Percentiles rank a stretch among this genome's conserved stretches.
Conservation (phyloP, 2,888 invertebrate species). For the Ophion costatus region DNA sequence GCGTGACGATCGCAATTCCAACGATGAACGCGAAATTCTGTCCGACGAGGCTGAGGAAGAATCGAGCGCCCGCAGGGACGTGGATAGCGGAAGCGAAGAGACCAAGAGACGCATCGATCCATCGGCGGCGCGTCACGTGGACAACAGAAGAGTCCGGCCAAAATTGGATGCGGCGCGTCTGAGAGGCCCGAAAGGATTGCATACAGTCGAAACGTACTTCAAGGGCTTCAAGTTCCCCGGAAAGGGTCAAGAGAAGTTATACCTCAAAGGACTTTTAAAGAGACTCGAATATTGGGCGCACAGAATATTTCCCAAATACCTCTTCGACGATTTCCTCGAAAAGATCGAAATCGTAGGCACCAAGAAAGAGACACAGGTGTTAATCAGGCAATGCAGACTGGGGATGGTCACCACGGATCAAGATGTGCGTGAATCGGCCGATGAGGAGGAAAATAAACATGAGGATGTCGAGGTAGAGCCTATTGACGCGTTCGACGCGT, state of each 20-base stretch:
- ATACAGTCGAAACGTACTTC: conserved; percentile 91
- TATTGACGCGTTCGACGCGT: conserved; percentile 87
- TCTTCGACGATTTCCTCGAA: conserved; percentile 94
- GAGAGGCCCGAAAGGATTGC: conserved; percentile 91
- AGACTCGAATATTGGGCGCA: conserved; percentile 97
- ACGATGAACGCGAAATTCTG: conserved; percentile 50
- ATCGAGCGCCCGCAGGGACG: conserved; percentile 10
- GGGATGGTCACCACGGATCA: conserved; percentile 84
- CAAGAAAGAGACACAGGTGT: conserved; percentile 91
- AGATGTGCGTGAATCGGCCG: conserved; percentile 83
- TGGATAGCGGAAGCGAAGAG: conserved; percentile 55
- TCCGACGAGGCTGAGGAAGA: conserved; percentile 63
- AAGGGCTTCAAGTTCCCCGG: conserved; percentile 93
- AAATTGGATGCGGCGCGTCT: conserved; percentile 89
- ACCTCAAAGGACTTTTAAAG: conserved; percentile 91
- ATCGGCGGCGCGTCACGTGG: conserved; percentile 84
- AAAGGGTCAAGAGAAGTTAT: conserved; percentile 92
- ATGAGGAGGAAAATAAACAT: conserved; percentile 81
- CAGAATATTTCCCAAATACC: conserved; percentile 94
- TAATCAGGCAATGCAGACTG: conserved; percentile 87
- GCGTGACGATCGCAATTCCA: conserved; percentile 36
- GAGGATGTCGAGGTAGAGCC: conserved; percentile 72
- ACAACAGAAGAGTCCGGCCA: conserved; percentile 88
- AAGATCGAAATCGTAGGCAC: conserved; percentile 92
- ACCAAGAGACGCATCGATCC: conserved; percentile 82